Evolutionary conservation across 1,140 invertebrate species (phyloP).

Genomic region (Drosophila truncata): DNA sequence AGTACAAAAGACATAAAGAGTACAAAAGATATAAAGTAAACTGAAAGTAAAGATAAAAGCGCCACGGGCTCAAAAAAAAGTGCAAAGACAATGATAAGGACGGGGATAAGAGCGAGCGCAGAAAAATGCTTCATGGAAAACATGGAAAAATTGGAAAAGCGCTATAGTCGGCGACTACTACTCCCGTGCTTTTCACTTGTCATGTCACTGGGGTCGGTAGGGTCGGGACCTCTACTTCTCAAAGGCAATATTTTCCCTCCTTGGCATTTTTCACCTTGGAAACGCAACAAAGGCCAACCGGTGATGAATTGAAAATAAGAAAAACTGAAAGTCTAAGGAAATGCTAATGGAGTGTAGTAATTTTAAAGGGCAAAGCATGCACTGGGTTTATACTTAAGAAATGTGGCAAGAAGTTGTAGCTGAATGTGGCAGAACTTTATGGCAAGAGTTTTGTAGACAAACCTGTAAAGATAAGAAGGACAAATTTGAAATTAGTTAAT

Average conservation of each 20-base stretch:
- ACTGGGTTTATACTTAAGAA: constrained; percentile 3
- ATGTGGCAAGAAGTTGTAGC: not conserved
- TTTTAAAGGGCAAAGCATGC: not conserved
- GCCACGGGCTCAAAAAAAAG: constrained; percentile 58
- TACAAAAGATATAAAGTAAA: constrained; percentile 75
- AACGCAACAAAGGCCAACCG: not conserved
- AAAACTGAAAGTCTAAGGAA: constrained; percentile 21
- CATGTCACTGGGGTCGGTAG: constrained; percentile 5
- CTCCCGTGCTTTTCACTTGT: constrained; percentile 5
- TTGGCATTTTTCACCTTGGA: constrained; percentile 36
- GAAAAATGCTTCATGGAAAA: constrained; percentile 28
- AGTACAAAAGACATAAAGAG: constrained; percentile 61
- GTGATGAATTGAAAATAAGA: constrained; percentile 32
- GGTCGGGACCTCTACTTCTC: not conserved
- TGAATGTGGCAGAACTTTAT: not conserved
- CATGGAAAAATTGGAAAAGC: constrained; percentile 22
- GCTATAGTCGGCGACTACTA: not conserved
- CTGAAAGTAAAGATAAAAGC: constrained; percentile 75
- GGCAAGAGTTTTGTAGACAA: constrained; percentile 10
- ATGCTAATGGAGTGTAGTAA: constrained; percentile 21
- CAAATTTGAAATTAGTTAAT: not conserved
- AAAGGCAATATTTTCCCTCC: constrained; percentile 25
- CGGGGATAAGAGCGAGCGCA: constrained; percentile 31
- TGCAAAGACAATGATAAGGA: constrained; percentile 72
- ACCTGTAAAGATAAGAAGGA: constrained; percentile 49